Evolutionary conservation across 2,888 invertebrate species (phyloP), one percentile per base, ranked within the genome.

Genomic region (Rutpela maculata): DNA sequence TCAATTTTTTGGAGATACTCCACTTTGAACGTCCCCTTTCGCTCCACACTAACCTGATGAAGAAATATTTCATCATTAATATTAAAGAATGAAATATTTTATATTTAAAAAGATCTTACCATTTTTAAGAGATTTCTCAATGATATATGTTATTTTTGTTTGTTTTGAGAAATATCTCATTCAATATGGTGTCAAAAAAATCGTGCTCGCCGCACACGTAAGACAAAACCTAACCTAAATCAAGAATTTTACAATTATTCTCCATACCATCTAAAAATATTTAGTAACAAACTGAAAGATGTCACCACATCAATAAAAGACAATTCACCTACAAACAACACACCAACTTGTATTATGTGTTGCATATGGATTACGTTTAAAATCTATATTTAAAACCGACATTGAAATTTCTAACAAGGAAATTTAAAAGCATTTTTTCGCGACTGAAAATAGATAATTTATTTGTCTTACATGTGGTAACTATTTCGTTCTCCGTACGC

Each of bases 21-120:
- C 57, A 99, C 96, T 91, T 99, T 99, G 85, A 97, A 97, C n/a
- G 98, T 98, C 65, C 98, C 98, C 90, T 99, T 99, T 60, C 98
- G 91, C 84, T 95, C 95, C 59, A 88, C 81, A 57, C 87, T 85
- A 81, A 87, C 83, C 88, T 85, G 75, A 78, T 74, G 77, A 65
- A 18, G 22, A 66, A 73, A 59, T 35, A 67, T 22, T 67, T 22
- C 43, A 67, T 68, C 55, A 50, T 50, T n/a, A 50, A 6, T 15
- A 18, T 55, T 67, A 50, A 22, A 26, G 50, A 12, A 68, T 31
- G 35, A 7, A 18, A 70, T 38, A 59, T 70, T 15, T 31, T 12
- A 9, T 38, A 11, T 4, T 9, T 11, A n/a, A 22, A 35, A 31
- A 18, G 11, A 18, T 60, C 69, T 70, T 38, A 70, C 69, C 69